Evolutionary conservation across 2,797 vertebrate species (phyloP).

Genomic region (Amblyraja radiata): DNA sequence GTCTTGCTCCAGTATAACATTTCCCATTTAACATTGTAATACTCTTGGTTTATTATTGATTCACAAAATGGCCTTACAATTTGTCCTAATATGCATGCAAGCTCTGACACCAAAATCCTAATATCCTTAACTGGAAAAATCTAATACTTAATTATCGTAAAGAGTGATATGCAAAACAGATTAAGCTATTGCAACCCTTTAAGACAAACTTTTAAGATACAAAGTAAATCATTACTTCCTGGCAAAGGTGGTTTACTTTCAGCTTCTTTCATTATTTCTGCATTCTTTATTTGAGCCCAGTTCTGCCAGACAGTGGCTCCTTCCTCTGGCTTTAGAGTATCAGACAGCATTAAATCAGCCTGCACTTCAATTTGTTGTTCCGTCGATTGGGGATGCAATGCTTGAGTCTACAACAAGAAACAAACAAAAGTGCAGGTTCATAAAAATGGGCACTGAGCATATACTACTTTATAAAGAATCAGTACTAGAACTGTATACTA

Average conservation of each 20-base stretch:
- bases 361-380: slow-evolving; percentile 41
- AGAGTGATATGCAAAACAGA: not conserved
- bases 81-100: not conserved
- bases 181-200: not conserved
- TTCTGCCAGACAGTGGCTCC: slow-evolving; percentile 46
- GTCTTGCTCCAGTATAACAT: not conserved
- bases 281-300: slow-evolving; percentile 46
- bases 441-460: too few species aligned
- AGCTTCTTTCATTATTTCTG: slow-evolving; percentile 43
- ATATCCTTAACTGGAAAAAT: not conserved
- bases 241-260: slow-evolving; percentile 39
- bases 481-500: too few species aligned
- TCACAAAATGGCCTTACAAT: not conserved
- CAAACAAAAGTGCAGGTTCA: not conserved
- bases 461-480: not conserved
- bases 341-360: slow-evolving; percentile 40
- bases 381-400: slow-evolving; percentile 37
- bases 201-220: not conserved
- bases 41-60: not conserved
- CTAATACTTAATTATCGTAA: not conserved
- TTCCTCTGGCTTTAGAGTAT: slow-evolving; percentile 45
- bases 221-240: slow-evolving; percentile 42
- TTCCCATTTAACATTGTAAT: not conserved
- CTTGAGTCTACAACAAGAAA: slow-evolving; percentile 35
- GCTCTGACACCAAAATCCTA: not conserved